Base-by-base conservation (phyloP, 2,113 vertebrate species). In the Syngnathoides biaculeatus region DNA sequence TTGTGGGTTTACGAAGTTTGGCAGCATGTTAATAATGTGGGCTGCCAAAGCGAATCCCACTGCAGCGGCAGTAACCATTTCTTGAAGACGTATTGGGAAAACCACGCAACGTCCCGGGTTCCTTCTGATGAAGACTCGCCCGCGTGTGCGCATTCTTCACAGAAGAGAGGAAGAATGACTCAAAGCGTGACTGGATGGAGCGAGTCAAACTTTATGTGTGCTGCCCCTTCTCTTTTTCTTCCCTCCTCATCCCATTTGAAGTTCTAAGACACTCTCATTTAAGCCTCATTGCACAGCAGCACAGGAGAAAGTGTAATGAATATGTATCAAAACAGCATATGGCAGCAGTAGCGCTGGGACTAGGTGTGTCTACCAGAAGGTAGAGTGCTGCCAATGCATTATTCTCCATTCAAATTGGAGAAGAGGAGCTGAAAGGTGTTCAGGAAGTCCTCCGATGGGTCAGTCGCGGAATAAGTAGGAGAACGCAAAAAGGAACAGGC, bases 311-410 rank as follows among this genome's bases (percentile, higher is more conserved):
- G 84, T 79, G 79, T 80, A 82, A 91, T 92, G 89, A 92, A 92
- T 93, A 93, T 93, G 92, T 88, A 90, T 89, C 83, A 91, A 82
- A 66, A 63, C 79, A 82, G 89, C 92, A 93, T 92, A 92, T 93
- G 92, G 90, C 82, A 80, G 79, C 80, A 71, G 81, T 79, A 89
- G 89, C 88, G 17, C 83, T 86, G 92, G 91, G 90, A 92, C 86
- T 89, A 91, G 89, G 91, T 92, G 90, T 91, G 91, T 92, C 92
- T n/a, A n/a, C n/a, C 90, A 92, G 90, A 91, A 92, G 90, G 90
- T 89, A 91, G 88, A 88, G 81, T 80, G 82, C 83, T 83, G 84
- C 84, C 79, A 77, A 91, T 90, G 89, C 89, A 91, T 91, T 91
- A 91, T 91, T 91, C 88, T 87, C 82, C 78, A 80, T 80, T 90